These are phyloP conservation scores for Sympetrum striolatum DNA, from an alignment of 2,888 invertebrate genomes.

Conservation along the genomic window DNA sequence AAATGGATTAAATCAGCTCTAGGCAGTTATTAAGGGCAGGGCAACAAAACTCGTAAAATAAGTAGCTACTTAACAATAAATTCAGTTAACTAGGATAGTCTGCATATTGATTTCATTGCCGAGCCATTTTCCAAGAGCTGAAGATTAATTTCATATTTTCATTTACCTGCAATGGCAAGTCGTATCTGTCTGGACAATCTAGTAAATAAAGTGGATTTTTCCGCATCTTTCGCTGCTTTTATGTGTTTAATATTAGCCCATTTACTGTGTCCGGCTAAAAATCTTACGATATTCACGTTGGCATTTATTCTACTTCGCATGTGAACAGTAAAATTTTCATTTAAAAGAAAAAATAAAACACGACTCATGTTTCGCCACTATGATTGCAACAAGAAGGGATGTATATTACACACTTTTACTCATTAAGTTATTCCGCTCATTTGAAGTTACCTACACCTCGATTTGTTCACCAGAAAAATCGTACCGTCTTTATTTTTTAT, in stretches of 20 bases:
- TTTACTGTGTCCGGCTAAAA: constrained; percentile 74
- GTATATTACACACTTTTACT: neutral
- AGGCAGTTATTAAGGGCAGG: no score
- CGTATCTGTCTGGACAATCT: constrained; percentile 65
- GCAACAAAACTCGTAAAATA: no score
- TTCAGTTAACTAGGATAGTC: no score
- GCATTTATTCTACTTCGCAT: neutral
- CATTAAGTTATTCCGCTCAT: neutral
- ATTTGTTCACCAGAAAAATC: neutral
- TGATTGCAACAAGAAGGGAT: neutral
- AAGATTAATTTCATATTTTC: constrained; percentile 24
- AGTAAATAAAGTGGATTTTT: constrained; percentile 61
- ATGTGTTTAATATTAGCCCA: constrained; percentile 78
- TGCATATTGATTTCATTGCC: no score
- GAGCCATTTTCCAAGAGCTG: no score
- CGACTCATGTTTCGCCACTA: neutral
- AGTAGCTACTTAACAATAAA: no score
- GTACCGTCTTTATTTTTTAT: neutral
- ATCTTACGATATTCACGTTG: neutral
- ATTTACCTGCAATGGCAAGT: constrained; percentile 67
- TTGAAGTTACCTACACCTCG: neutral
- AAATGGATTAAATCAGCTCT: no score
- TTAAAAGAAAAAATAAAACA: neutral
- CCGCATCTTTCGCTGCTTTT: constrained; percentile 70
- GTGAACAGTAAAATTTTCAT: neutral